Percentiles rank a stretch among this genome's conserved stretches.
Conservation (phyloP, 2,797 vertebrate genomes). For the Micropoecilia bifurca region DNA sequence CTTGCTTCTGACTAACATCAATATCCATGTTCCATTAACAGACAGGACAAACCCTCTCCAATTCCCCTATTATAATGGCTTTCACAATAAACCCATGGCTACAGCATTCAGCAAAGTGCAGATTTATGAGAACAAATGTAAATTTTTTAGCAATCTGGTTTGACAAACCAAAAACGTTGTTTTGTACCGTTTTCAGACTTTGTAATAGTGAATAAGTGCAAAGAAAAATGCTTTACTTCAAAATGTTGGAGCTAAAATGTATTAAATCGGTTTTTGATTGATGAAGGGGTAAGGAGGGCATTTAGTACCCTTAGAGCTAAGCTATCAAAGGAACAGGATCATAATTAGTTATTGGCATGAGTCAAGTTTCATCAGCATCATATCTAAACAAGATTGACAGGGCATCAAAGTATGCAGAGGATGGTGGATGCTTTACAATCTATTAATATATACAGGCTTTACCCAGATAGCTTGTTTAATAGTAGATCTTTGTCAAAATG, state of each 20-base stretch:
- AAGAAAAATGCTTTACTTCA: constrained; percentile 46
- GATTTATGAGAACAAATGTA: constrained; percentile 35
- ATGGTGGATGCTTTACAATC: constrained; percentile 14
- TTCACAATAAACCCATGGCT: constrained; percentile 67
- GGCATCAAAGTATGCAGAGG: constrained; percentile 20
- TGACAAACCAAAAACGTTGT: constrained; percentile 53
- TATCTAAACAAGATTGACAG: constrained; percentile 43
- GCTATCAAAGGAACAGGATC: constrained; percentile 42
- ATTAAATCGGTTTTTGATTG: constrained; percentile 29
- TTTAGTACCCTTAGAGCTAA: constrained; percentile 30
- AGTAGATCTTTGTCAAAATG: not conserved
- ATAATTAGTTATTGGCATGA: constrained; percentile 52
- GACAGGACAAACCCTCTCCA: constrained; percentile 55
- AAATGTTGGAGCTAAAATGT: constrained; percentile 30
- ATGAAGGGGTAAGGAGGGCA: not conserved
- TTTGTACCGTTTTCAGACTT: constrained; percentile 21
- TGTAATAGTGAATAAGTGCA: constrained; percentile 50
- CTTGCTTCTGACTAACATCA: constrained; percentile 62
- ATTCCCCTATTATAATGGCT: constrained; percentile 57
- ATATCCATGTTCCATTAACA: constrained; percentile 60
- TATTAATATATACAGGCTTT: not conserved
- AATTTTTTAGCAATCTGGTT: constrained; percentile 51
- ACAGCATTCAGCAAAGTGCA: constrained; percentile 57
- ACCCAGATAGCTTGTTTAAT: not conserved
- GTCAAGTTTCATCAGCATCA: constrained; percentile 63